Evolutionary conservation across 2,888 invertebrate species (phyloP).

Genomic region (Linnaemya tessellans): DNA sequence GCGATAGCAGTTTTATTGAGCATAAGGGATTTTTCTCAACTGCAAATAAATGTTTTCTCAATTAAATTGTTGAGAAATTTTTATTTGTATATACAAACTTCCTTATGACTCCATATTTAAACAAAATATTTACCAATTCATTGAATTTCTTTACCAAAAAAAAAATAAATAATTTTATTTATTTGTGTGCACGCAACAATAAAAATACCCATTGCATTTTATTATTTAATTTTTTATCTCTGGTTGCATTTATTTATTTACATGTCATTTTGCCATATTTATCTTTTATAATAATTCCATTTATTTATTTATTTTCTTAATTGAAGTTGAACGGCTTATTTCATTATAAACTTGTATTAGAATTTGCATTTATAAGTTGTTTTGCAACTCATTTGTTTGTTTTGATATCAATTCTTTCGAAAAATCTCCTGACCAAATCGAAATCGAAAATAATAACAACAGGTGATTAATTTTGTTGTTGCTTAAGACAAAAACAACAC

Average conservation of each 20-base stretch:
- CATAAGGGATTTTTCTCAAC: too few relatives aligned
- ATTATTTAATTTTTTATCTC: not conserved
- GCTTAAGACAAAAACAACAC: constrained; percentile 14
- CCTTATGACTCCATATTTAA: too few relatives aligned
- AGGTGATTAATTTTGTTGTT: constrained; percentile 33
- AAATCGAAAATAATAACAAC: constrained; percentile 38
- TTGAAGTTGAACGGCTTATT: not conserved
- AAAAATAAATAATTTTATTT: too few relatives aligned
- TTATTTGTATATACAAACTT: too few relatives aligned
- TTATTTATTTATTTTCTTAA: constrained; percentile 5
- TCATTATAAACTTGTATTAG: not conserved
- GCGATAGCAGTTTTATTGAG: too few relatives aligned
- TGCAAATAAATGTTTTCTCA: too few relatives aligned
- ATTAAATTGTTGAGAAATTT: too few relatives aligned
- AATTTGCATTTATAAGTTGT: constrained; percentile 35
- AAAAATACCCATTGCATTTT: not conserved
- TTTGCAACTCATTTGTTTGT: not conserved
- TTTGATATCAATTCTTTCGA: constrained; percentile 4
- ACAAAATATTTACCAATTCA: too few relatives aligned
- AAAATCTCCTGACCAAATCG: not conserved
- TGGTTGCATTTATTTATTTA: not conserved
- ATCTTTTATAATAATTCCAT: not conserved
- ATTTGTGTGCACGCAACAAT: not conserved
- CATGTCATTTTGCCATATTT: not conserved
- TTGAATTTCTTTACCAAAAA: too few relatives aligned